Base-by-base conservation (phyloP, 2,113 vertebrate species). In the Pardalotus punctatus region DNA sequence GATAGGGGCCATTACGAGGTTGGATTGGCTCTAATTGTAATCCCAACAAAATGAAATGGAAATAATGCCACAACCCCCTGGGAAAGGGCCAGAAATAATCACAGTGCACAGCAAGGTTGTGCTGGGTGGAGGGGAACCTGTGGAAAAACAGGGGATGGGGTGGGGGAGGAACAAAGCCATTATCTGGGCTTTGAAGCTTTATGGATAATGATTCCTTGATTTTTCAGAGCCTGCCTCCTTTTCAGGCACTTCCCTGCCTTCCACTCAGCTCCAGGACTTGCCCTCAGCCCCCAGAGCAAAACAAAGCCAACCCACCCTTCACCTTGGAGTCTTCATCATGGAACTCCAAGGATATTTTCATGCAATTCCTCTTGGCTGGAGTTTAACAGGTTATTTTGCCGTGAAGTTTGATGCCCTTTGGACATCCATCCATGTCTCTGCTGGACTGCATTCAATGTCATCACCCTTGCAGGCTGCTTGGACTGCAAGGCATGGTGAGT, bases 401-500 rank as follows among this genome's bases (percentile, higher is more conserved):
- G 4, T 1, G 5, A 56, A 33, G 19, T 14, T 82, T 31, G 18
- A 8, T 42, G 40, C 25, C 27, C 33, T 76, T 82, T 51, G 66
- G 69, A 33, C 0, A 0, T 45, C 38, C 19, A 7, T 69, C 53
- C 18, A 0, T 45, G 28, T 28, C 69, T 74, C 38, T 85, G 35
- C 57, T 88, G 58, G 60, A 11, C 29, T 53, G 23, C 47, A 28
- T 27, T 48, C 65, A 24, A 0, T 6, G 33, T 11, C 33, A 33
- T 43, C 23, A 2, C 40, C 81, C n/a, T 11, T n/a, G 6, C 22
- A 40, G 40, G 29, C 62, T 64, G 40, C 38, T 40, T 47, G 62
- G 61, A 29, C 35, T 40, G n/a, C 0, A 1, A 22, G 22, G 35
- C 31, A 15, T 1, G 0, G 12, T 9, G 66, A 27, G 10, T 64